A percentile compares a stretch with the other conserved stretches of the same genome.
These are phyloP conservation scores for Xenentodon cancila DNA, from an alignment of 2,797 vertebrate species.

Conservation along the genomic window DNA sequence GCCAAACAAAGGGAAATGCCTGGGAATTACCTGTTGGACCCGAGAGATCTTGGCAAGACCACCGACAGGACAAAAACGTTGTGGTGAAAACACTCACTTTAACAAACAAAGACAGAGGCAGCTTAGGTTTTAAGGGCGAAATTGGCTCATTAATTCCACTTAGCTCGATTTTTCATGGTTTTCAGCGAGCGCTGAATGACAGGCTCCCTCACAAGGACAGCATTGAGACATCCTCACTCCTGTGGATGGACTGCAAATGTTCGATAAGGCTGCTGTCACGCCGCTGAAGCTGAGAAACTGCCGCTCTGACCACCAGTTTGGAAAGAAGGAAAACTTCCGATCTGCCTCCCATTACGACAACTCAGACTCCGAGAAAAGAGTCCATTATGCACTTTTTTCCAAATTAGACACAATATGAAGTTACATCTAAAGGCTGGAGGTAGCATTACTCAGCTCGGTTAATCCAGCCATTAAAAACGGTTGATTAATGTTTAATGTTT, in stretches of 20 bases:
- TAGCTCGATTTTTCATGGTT: conserved; percentile 69
- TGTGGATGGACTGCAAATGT: conserved; percentile 31
- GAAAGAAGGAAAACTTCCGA: conserved; percentile 50
- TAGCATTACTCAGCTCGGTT: conserved; percentile 56
- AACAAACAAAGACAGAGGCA: conserved; percentile 66
- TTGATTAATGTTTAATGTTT: conserved; percentile 58
- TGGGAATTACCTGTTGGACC: conserved; percentile 77
- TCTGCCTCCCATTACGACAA: conserved; percentile 34
- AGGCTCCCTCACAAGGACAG: conserved; percentile 59
- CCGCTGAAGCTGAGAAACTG: conserved; percentile 38
- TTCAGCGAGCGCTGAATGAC: conserved; percentile 66
- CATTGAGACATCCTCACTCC: conserved; percentile 74
- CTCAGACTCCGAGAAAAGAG: conserved; percentile 30
- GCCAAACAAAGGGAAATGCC: conserved; percentile 74
- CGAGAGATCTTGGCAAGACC: conserved; percentile 56
- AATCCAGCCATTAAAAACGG: conserved; percentile 59
- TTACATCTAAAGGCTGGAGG: conserved; percentile 59
- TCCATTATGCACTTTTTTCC: conserved; percentile 62
- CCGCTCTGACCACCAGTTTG: conserved; percentile 48
- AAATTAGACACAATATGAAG: conserved; percentile 62
- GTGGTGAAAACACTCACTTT: conserved; percentile 65
- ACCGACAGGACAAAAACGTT: conserved; percentile 46
- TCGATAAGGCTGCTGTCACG: conserved; percentile 58
- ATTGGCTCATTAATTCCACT: conserved; percentile 78
- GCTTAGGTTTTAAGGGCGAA: conserved; percentile 60